phyloP scores from a whole-genome alignment of 2,888 invertebrate species.

The Zootermopsis nevadensis region DNA sequence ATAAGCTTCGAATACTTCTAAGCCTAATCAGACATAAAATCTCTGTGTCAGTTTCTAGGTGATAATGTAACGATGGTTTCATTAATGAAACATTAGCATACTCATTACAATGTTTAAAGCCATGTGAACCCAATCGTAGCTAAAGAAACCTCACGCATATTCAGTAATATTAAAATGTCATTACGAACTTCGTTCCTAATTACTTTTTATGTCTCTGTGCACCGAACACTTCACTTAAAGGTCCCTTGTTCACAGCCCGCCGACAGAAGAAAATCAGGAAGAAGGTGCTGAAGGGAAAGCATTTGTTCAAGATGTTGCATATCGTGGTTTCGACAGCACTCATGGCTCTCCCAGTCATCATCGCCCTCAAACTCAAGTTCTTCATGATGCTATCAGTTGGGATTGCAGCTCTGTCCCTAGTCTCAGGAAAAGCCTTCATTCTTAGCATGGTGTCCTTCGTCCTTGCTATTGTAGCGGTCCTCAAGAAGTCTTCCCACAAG shows the following conservation, averaged over 20 bases:
- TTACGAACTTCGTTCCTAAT: too few relatives aligned
- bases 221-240: constrained; percentile 35
- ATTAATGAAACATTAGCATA: too few relatives aligned
- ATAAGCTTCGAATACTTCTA: too few relatives aligned
- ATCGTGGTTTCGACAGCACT: constrained; percentile 19
- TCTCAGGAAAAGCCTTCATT: constrained; percentile 51
- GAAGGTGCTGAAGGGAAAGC: constrained; percentile 15
- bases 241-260: constrained; percentile 32
- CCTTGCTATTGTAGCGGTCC: constrained; percentile 45
- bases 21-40: too few relatives aligned
- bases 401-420: constrained; percentile 37
- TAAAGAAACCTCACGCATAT: too few relatives aligned
- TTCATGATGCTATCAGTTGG: constrained; percentile 40
- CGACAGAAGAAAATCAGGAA: not conserved
- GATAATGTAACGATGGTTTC: too few relatives aligned
- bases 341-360: constrained; percentile 37
- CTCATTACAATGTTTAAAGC: too few relatives aligned
- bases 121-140: too few relatives aligned
- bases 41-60: too few relatives aligned
- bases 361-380: constrained; percentile 44
- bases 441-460: constrained; percentile 51
- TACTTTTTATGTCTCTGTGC: not conserved
- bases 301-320: constrained; percentile 29
- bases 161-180: too few relatives aligned
- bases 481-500: constrained; percentile 42